Base-by-base conservation (phyloP, 1,140 invertebrate genomes). In the Berghia stephanieae region DNA sequence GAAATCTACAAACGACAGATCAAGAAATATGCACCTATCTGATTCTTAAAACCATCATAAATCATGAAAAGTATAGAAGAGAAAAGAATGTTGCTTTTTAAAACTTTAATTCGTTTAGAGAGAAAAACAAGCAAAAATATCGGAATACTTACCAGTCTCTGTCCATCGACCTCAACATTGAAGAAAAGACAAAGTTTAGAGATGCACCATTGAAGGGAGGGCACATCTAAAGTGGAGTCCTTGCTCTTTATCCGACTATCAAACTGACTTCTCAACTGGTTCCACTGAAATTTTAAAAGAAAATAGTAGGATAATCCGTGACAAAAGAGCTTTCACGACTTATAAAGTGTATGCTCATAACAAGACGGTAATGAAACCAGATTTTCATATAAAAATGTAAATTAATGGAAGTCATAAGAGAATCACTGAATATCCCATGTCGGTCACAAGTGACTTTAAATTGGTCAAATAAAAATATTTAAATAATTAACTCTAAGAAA, bases 181-280 rank as follows among this genome's bases (percentile, higher is more conserved):
- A 95, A 96, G 89, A 96, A 96, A 84, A 95, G 95, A 81, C 95
- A 88, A 0, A 88, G 76, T 68, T 84, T 82, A 6, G 60, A 55
- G 0, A 83, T 76, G 87, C 57, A 80, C 49, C 63, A 75, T 3
- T 24, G 36, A 16, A 91, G 87, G 34, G 40, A 60, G n/a, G 27
- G 0, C 34, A 92, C 88, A 90, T 90, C 60, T 82, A 91, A 90
- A 34, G 91, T 67, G 73, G 82, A 70, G 21, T 67, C n/a, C 24
- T 60, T 79, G 60, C 69, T 75, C 69, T 79, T 60, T 4, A 38
- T 31, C 36, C 80, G 77, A 34, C 43, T 52, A 85, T 95, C 94
- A 90, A 95, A 96, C 66, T 93, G 89, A 36, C 89, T 86, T 70
- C 94, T 49, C 3, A 55, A 3, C 18, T 24, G 6, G n/a, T 27